Conservation (phyloP, 2,797 vertebrate genomes). For the Sebastes taczanowskii region DNA sequence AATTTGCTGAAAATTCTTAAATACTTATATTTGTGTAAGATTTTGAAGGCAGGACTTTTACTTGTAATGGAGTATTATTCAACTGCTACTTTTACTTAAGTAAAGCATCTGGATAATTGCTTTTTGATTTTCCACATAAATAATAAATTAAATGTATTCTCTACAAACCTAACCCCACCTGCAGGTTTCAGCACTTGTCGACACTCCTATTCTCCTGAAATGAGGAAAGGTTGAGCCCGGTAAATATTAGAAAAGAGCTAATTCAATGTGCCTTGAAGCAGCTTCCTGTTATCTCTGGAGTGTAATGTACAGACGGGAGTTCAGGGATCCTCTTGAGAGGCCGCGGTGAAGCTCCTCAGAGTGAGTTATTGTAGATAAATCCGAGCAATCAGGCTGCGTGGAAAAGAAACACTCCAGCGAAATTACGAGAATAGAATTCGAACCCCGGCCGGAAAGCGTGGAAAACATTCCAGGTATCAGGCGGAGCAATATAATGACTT, state of each 20-base stretch:
- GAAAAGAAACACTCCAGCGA: slow-evolving; percentile 28
- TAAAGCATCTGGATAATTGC: background rate
- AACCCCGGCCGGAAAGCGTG: background rate
- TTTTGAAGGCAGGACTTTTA: background rate
- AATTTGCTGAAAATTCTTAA: background rate
- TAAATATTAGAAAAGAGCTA: slow-evolving; percentile 17
- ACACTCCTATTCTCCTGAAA: slow-evolving; percentile 11
- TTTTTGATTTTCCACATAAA: background rate
- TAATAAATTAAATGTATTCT: background rate
- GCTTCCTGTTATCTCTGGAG: slow-evolving; percentile 27
- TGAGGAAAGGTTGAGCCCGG: slow-evolving; percentile 6
- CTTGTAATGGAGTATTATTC: background rate
- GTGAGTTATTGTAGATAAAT: slow-evolving; percentile 65
- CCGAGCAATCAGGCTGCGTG: slow-evolving; percentile 25
- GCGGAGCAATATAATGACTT: slow-evolving; percentile 49
- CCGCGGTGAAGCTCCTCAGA: slow-evolving; percentile 18
- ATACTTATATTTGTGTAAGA: no score
- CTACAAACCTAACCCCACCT: background rate
- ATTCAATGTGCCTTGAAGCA: slow-evolving; percentile 19
- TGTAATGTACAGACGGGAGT: slow-evolving; percentile 26
- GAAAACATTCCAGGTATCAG: slow-evolving; percentile 26
- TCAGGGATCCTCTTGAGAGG: slow-evolving; percentile 29
- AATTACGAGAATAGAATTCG: slow-evolving; percentile 42
- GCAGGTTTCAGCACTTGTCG: background rate
- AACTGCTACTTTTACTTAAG: background rate